Base-by-base conservation (phyloP, 2,888 invertebrate genomes). In the Caradrina clavipalpis region DNA sequence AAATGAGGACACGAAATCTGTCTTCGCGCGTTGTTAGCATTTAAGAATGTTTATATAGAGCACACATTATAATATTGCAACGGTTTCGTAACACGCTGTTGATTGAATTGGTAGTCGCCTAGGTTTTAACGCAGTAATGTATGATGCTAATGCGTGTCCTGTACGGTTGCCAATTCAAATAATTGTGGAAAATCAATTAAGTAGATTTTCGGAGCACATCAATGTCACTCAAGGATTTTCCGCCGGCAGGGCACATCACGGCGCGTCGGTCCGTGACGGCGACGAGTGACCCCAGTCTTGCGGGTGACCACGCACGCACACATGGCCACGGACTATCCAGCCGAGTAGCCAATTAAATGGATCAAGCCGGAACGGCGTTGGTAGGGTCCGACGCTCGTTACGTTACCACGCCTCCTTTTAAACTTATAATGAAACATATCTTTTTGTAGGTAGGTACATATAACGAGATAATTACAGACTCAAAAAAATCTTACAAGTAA, bases 221-320 rank as follows among this genome's bases (percentile, higher is more conserved):
- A 88, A 88, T 89, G 88, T 85, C 87, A 86, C 81, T 88, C 89
- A 92, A 93, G 91, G 90, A 91, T 91, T 83, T 89, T 88, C 89
- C 89, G 86, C 83, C 73, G 77, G 73, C 62, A 57, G 65, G 69
- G 55, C 65, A 81, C 82, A 69, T 86, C 86, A 82, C 85, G 84
- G 87, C 68, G 78, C 82, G 69, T 70, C 81, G 81, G 76, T 73
- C 84, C 86, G 84, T 86, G 84, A 85, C 89, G 79, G 81, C 76
- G 78, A 78, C 57, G 75, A 82, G 75, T 84, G 86, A 86, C 84
- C 86, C 87, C 77, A 82, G 84, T 82, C 86, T 87, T 84, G 84
- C 69, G 78, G 78, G 79, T 80, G 80, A 82, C 80, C 84, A 83
- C 80, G 63, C 78, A 81, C 79, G 76, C 85, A 84, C 81, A 82